phyloP scores from a whole-genome alignment of 2,888 invertebrate genomes.

The Perizoma flavofasciatum region DNA sequence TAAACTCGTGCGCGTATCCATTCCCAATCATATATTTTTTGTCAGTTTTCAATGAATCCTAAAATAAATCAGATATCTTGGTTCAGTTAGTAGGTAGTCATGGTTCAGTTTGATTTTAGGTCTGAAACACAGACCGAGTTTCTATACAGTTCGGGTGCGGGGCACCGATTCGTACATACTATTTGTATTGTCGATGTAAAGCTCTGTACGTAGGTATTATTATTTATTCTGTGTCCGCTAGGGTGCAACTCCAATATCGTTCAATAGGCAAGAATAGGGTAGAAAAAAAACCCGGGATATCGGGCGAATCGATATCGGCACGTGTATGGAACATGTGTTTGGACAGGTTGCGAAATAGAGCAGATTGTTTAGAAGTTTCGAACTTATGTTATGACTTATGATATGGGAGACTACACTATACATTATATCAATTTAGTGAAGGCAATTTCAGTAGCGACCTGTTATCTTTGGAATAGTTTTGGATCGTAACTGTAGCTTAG shows the following conservation, averaged over 20 bases:
- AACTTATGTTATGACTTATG: background rate
- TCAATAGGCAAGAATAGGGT: conserved; percentile 42
- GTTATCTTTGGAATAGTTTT: too few species aligned
- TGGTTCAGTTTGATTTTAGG: too few species aligned
- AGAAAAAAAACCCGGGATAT: conserved; percentile 41
- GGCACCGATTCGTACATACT: too few species aligned
- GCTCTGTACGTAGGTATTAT: background rate
- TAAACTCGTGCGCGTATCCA: too few species aligned
- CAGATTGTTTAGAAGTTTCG: background rate
- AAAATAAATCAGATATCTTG: too few species aligned
- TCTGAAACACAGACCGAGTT: too few species aligned
- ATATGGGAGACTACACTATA: background rate
- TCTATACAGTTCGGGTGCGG: too few species aligned
- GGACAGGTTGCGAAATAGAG: conserved; percentile 22
- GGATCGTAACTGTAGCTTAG: too few species aligned
- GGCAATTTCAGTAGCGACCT: background rate
- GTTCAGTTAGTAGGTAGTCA: too few species aligned
- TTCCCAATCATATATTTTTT: too few species aligned
- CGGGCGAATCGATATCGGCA: conserved; percentile 55
- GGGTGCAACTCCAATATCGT: conserved; percentile 16
- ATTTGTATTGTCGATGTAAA: too few species aligned
- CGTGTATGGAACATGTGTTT: conserved; percentile 45
- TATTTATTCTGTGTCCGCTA: conserved; percentile 8
- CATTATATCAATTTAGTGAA: background rate
- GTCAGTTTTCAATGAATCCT: too few species aligned